These are phyloP conservation scores for Sphenopsis melanotis DNA, from an alignment of 2,797 vertebrate genomes.

Conservation along the genomic window DNA sequence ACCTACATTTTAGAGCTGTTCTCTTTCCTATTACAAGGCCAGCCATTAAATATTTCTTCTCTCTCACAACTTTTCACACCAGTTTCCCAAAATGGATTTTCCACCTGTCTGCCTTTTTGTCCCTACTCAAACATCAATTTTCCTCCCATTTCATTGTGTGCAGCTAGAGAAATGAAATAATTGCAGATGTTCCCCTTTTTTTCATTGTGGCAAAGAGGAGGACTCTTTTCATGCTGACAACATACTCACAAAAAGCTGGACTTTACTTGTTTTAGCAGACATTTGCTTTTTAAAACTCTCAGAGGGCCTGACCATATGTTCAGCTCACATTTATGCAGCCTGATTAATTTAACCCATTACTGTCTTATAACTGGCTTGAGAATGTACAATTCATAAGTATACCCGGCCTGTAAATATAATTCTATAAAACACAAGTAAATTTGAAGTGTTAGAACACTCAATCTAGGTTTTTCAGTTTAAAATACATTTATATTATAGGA, in stretches of 20 bases:
- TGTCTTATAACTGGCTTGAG: conserved; percentile 28
- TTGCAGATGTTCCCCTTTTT: conserved; percentile 24
- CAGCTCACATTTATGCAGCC: conserved; percentile 45
- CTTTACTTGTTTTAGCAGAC: conserved; percentile 69
- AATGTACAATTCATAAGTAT: neutral
- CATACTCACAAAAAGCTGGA: conserved; percentile 43
- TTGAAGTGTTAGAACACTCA: neutral
- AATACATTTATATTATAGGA: neutral
- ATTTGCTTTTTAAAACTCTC: conserved; percentile 67
- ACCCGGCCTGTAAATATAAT: conserved; percentile 3
- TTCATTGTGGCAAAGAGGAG: conserved; percentile 30
- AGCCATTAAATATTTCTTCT: conserved; percentile 28
- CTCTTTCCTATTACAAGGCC: conserved; percentile 27
- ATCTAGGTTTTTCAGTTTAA: neutral
- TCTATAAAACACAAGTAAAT: conserved; percentile 9
- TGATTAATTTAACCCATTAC: conserved; percentile 70
- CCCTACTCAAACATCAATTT: conserved; percentile 43
- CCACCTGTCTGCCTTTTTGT: conserved; percentile 49
- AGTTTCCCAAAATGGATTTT: conserved; percentile 28
- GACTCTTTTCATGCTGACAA: conserved; percentile 60
- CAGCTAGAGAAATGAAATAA: conserved; percentile 45
- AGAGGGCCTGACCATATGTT: conserved; percentile 72
- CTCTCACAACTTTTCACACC: neutral
- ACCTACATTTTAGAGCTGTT: conserved; percentile 17
- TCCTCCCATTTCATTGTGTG: conserved; percentile 50